Conservation (phyloP, 2,888 invertebrate species). For the Ceraclea dissimilis region DNA sequence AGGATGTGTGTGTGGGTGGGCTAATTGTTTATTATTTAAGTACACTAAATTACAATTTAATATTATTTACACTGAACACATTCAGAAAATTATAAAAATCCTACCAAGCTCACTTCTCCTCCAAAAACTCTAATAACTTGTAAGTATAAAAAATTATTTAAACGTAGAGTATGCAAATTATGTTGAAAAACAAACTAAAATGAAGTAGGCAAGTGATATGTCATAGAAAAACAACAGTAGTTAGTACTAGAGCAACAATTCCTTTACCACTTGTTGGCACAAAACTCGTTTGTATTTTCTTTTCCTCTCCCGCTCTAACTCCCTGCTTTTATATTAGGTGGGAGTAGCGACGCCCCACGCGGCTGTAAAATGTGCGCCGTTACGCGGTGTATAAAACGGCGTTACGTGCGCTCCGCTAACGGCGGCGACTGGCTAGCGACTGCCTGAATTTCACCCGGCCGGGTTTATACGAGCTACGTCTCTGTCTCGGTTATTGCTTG, state of each 20-base stretch:
- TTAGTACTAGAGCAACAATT: conserved; percentile 7
- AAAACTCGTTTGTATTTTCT: background rate
- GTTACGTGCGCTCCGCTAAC: conserved; percentile 16
- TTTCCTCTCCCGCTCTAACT: background rate
- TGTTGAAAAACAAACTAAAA: too few relatives aligned
- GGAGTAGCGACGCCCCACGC: background rate
- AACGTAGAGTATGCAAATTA: too few relatives aligned
- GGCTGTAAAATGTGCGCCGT: conserved; percentile 4
- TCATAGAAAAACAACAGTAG: background rate
- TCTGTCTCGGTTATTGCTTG: background rate
- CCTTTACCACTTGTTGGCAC: conserved; percentile 15
- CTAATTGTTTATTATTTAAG: too few relatives aligned
- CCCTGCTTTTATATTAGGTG: background rate
- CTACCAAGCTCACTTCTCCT: too few relatives aligned
- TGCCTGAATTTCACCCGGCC: conserved; percentile 12
- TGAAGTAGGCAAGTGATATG: too few relatives aligned
- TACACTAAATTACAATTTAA: too few relatives aligned
- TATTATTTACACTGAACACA: too few relatives aligned
- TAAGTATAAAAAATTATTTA: too few relatives aligned
- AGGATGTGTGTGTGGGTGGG: too few relatives aligned
- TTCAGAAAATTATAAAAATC: too few relatives aligned
- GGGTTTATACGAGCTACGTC: conserved; percentile 2
- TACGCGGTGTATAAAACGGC: conserved; percentile 8
- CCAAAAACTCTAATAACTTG: too few relatives aligned
- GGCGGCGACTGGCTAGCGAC: conserved; percentile 18